Evolutionary conservation across 2,888 invertebrate genomes (phyloP), one percentile per base, ranked within the genome.

Genomic region (Deilephila elpenor): DNA sequence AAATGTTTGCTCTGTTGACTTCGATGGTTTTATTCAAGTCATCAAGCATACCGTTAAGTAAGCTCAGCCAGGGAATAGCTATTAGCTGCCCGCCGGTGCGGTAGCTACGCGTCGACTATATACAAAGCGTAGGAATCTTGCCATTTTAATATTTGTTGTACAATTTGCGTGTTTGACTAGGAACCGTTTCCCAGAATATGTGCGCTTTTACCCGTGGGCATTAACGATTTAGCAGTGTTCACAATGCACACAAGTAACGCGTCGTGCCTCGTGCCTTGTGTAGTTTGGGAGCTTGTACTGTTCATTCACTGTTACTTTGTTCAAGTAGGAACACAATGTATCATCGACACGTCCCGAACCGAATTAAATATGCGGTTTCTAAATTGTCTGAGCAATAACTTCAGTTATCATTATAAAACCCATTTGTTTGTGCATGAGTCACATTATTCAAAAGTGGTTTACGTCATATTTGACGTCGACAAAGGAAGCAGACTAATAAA

Each of bases 101-200:
- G 82, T 83, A 83, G 86, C 88, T 86, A 86, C 83, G 84, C 84
- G 85, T 84, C 83, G 80, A 84, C 81, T 82, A 86, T 87, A 87
- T 84, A 88, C 90, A 88, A 89, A 89, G 87, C 83, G 80, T 78
- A 85, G 84, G 86, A 89, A 89, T 84, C 78, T 82, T 79, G 85
- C 85, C 82, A 84, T 87, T 87, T 88, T 87, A 86, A 88, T 94
- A 89, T 94, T 94, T 94, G 88, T 84, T 85, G 87, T 86, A 89
- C 93, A 92, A 94, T 93, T 91, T 92, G 88, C 89, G 82, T 90
- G 87, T 93, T 93, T 93, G 88, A 80, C 87, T 89, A 92, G 93
- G 91, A 92, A 89, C 87, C 83, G 89, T 88, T 93, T 90, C 87
- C 88, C 86, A 86, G 88, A 85, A 88, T 86, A 83, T 79, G 79